Base-by-base conservation (phyloP, 2,797 vertebrate genomes). In the Poliocrania exsul region DNA sequence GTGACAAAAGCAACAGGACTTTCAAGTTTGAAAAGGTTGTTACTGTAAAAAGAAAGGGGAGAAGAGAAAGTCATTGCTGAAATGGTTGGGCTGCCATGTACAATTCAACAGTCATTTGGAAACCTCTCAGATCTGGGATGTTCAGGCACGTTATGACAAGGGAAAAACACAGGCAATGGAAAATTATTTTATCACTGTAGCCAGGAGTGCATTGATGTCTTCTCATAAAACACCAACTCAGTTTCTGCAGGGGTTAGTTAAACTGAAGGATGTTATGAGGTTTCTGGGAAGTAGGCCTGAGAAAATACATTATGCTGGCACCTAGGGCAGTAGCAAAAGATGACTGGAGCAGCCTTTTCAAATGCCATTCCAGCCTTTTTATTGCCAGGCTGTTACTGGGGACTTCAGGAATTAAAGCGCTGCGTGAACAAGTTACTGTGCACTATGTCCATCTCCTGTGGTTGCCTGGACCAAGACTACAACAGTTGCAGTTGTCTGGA, bases 61-160 rank as follows among this genome's bases (percentile, higher is more conserved):
- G n/a, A 64, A 33, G 25, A 50, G n/a, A 69, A 86, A 35, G 28
- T 29, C 7, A 15, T 53, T 71, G 53, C 44, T 80, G 64, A 80
- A 79, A 62, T 56, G 60, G 25, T 64, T 88, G 44, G 31, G 64
- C 60, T 91, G 56, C 51, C 42, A 38, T 16, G 42, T 49, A 50
- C 29, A 86, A 38, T 56, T 49, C 70, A 84, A 35, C 5, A 21
- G 37, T 11, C 53, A n/a, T 57, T 26, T 26, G 53, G 78, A 81
- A 86, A 54, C 16, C n/a, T 71, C 57, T 77, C 67, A n/a, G 23
- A 46, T 54, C 70, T 72, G 85, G 20, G 57, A 67, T 58, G 67
- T 50, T 42, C 40, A 33, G 61, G 69, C 53, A 21, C 0, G 0
- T 92, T 64, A 44, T 0, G 1, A 47, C 3, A 9, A 73, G 44